These are phyloP conservation scores for Branchinecta sandiegonensis DNA, from an alignment of 2,888 invertebrate species.

Conservation along the genomic window DNA sequence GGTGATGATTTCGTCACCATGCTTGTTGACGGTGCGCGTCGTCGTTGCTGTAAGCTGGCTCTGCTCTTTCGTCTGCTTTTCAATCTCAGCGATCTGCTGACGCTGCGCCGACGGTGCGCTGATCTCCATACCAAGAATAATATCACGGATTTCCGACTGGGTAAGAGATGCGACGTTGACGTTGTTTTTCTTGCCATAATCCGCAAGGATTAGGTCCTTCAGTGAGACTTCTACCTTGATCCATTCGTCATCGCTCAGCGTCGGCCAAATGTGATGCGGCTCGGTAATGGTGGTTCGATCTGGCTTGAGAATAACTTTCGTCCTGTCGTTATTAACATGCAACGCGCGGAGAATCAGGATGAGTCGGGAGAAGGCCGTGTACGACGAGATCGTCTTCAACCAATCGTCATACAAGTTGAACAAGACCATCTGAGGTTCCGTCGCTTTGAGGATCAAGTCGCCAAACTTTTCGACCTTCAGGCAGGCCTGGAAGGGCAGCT, in stretches of 20 bases:
- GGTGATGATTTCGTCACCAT: conserved; percentile 98
- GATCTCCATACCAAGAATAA: conserved; percentile 98
- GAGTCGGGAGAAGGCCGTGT: conserved; percentile 93
- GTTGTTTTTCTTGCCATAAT: conserved; percentile 99
- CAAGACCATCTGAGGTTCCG: conserved; percentile 98
- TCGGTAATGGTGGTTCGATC: conserved; percentile 98
- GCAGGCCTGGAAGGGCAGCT: conserved; percentile 97
- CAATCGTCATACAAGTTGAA: conserved; percentile 99
- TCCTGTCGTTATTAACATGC: conserved; percentile 97
- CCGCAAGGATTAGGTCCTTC: conserved; percentile 94
- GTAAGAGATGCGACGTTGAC: conserved; percentile 98
- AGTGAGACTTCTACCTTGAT: conserved; percentile 96
- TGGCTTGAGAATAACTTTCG: conserved; percentile 94
- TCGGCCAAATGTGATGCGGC: conserved; percentile 99
- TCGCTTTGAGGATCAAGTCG: conserved; percentile 94
- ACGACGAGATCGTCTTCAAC: conserved; percentile 97
- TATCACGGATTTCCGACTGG: conserved; percentile 97
- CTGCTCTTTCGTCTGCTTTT: conserved; percentile 99
- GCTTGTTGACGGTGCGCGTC: conserved; percentile 95
- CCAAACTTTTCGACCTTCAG: conserved; percentile 98
- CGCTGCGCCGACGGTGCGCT: conserved; percentile 97
- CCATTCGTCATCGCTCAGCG: conserved; percentile 95
- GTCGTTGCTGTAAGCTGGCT: conserved; percentile 96
- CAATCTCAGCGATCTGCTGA: conserved; percentile 98
- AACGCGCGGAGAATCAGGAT: conserved; percentile 90